Percentiles rank a stretch among this genome's conserved stretches.
phyloP scores from a whole-genome alignment of 64 coral and sea anemone genomes.

The Actinia equina region DNA sequence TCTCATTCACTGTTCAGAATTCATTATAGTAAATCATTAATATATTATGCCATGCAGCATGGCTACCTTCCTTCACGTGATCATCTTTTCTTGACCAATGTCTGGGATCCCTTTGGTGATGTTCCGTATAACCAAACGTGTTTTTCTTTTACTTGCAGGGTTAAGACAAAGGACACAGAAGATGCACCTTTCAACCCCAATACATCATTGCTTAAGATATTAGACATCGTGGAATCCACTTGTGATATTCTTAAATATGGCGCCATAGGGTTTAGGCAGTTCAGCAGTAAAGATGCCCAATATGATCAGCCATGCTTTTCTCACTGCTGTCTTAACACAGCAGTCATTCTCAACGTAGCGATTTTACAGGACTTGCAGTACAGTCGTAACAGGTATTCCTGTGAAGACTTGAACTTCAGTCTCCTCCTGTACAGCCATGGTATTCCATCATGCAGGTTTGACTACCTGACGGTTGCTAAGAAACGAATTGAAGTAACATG shows the following conservation, averaged over 20 bases:
- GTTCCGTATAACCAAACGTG: too few species aligned
- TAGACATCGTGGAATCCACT: conserved; percentile 58
- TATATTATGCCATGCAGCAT: too few species aligned
- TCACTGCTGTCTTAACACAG: conserved; percentile 23
- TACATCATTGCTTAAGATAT: conserved; percentile 56
- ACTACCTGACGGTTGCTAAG: conserved; percentile 69
- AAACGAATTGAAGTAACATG: conserved; percentile 74
- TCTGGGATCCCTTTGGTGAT: too few species aligned
- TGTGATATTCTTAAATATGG: conserved; percentile 55
- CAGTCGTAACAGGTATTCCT: conserved; percentile 57
- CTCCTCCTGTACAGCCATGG: conserved; percentile 40
- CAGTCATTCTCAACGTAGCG: conserved; percentile 40
- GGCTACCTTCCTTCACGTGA: too few species aligned
- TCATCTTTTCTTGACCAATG: too few species aligned
- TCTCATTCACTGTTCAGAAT: neutral
- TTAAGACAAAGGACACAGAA: neutral
- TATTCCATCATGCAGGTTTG: conserved; percentile 54
- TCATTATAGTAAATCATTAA: too few species aligned
- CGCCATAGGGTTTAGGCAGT: conserved; percentile 62
- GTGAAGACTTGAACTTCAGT: conserved; percentile 77
- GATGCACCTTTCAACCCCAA: conserved; percentile 3
- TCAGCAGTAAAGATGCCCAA: conserved; percentile 46
- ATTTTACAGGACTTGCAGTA: conserved; percentile 25
- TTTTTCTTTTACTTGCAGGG: neutral
- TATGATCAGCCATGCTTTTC: conserved; percentile 59